These are phyloP conservation scores for Climacteris rufus DNA, from an alignment of 2,113 vertebrate species.

Conservation along the genomic window DNA sequence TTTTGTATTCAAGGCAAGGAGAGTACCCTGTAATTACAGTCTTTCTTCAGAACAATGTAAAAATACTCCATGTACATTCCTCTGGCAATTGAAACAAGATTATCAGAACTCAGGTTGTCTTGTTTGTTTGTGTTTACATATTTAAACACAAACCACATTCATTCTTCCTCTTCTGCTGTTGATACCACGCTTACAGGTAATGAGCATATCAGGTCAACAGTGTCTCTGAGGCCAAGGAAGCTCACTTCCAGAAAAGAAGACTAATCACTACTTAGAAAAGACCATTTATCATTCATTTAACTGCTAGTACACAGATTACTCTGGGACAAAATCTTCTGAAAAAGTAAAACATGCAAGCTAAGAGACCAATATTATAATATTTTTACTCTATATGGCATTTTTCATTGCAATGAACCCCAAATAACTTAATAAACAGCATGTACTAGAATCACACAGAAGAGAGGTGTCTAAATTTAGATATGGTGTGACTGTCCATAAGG, in stretches of 20 bases:
- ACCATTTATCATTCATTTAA: not conserved
- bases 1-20: not conserved
- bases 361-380: not conserved
- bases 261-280: not conserved
- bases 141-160: not conserved
- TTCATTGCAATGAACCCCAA: not conserved
- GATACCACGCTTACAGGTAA: not conserved
- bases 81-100: not conserved
- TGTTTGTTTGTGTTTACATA: not conserved
- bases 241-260: not conserved
- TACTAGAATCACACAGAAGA: rapidly evolving
- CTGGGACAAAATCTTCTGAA: not conserved
- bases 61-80: not conserved
- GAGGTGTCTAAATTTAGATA: not conserved
- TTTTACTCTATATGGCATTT: not conserved
- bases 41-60: not conserved
- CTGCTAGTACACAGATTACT: not conserved
- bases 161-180: not conserved
- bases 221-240: not conserved
- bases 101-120: not conserved
- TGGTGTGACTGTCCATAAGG: not conserved
- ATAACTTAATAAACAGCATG: not conserved
- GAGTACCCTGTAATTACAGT: rapidly evolving
- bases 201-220: not conserved
- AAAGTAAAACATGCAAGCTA: not conserved